phyloP scores from a whole-genome alignment of 1,140 invertebrate genomes.

The Drosophila kohkoa region DNA sequence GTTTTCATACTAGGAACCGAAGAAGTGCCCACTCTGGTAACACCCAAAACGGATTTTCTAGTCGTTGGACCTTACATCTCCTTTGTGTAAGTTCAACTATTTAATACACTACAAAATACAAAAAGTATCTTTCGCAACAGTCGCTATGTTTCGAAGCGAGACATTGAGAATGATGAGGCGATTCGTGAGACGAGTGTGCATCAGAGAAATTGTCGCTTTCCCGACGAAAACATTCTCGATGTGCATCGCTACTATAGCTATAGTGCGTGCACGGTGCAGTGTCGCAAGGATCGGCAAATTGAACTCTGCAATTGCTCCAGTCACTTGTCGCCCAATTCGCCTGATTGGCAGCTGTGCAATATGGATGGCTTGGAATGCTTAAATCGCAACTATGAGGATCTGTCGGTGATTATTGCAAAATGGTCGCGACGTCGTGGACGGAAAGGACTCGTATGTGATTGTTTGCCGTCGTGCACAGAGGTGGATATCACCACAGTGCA shows the following conservation, averaged over 20 bases:
- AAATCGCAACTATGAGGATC: constrained; percentile 86
- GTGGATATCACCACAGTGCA: constrained; percentile 87
- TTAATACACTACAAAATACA: background rate
- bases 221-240: constrained; percentile 87
- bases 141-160: constrained; percentile 86
- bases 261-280: constrained; percentile 89
- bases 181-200: constrained; percentile 86
- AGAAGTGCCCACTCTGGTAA: constrained; percentile 88
- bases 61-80: constrained; percentile 85
- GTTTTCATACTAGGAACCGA: constrained; percentile 88
- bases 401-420: constrained; percentile 87
- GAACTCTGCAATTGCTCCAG: constrained; percentile 88
- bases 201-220: constrained; percentile 88
- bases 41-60: constrained; percentile 86
- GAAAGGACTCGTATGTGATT: constrained; percentile 87
- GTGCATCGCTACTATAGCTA: constrained; percentile 89
- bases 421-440: constrained; percentile 75
- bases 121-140: constrained; percentile 55
- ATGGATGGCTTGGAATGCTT: constrained; percentile 87
- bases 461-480: constrained; percentile 88
- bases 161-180: constrained; percentile 87
- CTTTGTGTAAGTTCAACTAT: constrained; percentile 84
- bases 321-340: constrained; percentile 88
- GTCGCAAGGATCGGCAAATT: constrained; percentile 88
- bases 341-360: constrained; percentile 86